Base-by-base conservation (phyloP, 30 jellyfish, hydroid and myxozoan genomes). In the Phacellophora camtschatica region DNA sequence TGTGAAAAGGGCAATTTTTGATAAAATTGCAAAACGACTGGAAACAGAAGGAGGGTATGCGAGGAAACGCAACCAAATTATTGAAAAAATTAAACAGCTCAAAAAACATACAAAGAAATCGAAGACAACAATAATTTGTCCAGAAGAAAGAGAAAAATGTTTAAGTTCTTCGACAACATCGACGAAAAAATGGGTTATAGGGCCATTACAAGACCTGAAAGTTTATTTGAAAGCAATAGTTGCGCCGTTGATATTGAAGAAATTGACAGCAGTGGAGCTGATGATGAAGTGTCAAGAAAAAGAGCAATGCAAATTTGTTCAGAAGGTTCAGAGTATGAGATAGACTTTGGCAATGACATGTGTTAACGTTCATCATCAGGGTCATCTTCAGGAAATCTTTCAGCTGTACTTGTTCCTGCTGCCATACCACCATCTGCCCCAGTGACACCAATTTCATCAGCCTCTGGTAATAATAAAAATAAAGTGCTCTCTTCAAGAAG, bases 121-220 rank as follows among this genome's bases (percentile, higher is more conserved):
- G n/a, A 72, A 45, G 84, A 71, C 68, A 24, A 48, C 33, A 71
- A 71, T 28, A 45, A 71, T 31, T 49, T 71, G 32, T 71, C 84
- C 19, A 54, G 84, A 71, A 49, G 84, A n/a, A 19, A 46, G 15
- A 71, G 84, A 29, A 45, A 43, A 45, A 72, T 63, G 53, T 57
- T 55, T 12, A 59, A 73, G 64, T 53, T 49, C 49, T 73, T 48
- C 30, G 43, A 73, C 48, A 12, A 15, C 46, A 32, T 73, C 25
- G 86, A 73, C 50, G 35, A 73, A 49, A 25, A 49, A 28, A 2
- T 73, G 86, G 86, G 86, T 11, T 74, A 73, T 53, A 50, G 41
- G 86, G 63, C 86, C 7, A 73, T 51, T 15, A 49, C 64, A 10
- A 73, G 31, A 32, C 74, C 86, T 1, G 33, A 27, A 28, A 4